Conservation (phyloP, 2,797 vertebrate species). For the Echeneis naucrates region DNA sequence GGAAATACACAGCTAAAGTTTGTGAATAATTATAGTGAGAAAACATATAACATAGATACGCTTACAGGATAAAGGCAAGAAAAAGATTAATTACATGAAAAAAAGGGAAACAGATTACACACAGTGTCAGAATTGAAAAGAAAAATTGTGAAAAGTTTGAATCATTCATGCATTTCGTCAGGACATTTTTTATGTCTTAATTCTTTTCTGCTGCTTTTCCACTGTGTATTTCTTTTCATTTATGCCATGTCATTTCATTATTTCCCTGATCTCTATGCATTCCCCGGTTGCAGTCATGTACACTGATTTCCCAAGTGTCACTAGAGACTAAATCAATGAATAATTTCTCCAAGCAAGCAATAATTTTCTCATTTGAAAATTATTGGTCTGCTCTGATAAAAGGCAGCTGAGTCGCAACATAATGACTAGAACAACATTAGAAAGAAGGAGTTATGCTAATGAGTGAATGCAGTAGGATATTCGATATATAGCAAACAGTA, state of each 20-base stretch:
- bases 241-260: conserved; percentile 13
- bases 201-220: conserved; percentile 4
- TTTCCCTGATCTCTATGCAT: neutral
- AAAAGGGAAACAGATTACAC: neutral
- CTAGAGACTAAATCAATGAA: conserved; percentile 17
- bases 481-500: conserved; percentile 5
- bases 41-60: neutral
- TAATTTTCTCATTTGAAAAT: conserved; percentile 40
- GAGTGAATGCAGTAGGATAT: conserved; percentile 18
- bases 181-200: conserved; percentile 41
- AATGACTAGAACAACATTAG: conserved; percentile 21
- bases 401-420: conserved; percentile 10
- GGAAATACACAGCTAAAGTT: neutral
- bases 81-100: neutral
- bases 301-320: conserved; percentile 11
- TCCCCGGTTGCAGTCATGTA: neutral
- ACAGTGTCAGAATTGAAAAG: neutral
- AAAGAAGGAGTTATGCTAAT: conserved; percentile 20
- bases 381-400: neutral
- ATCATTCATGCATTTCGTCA: conserved; percentile 19
- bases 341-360: conserved; percentile 14
- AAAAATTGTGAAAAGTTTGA: neutral
- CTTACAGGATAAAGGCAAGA: neutral
- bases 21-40: neutral
- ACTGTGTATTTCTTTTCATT: conserved; percentile 13